Evolutionary conservation across 2,888 invertebrate genomes (phyloP).

Genomic region (Aspidiotus destructor): DNA sequence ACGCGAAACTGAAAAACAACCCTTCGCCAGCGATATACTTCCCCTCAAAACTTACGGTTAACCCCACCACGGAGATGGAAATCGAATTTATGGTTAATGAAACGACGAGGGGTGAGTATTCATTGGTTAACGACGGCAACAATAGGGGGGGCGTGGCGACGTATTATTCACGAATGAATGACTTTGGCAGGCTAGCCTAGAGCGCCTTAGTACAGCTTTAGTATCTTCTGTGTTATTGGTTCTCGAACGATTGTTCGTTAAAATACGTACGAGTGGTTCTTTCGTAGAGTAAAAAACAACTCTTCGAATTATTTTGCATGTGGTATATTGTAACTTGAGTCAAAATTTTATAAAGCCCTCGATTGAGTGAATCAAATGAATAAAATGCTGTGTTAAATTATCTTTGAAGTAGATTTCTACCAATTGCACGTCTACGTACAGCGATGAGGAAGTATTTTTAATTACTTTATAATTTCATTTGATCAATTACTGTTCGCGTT

Average conservation of each 20-base stretch:
- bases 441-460: no score
- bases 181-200: slow-evolving; percentile 28
- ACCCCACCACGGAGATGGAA: slow-evolving; percentile 20
- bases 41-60: slow-evolving; percentile 17
- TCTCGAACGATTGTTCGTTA: slow-evolving; percentile 18
- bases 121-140: slow-evolving; percentile 27
- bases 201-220: slow-evolving; percentile 6
- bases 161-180: slow-evolving; percentile 30
- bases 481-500: no score
- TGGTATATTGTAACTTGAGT: no score
- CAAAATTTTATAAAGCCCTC: no score
- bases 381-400: no score
- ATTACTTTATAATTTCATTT: no score
- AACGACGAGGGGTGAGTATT: slow-evolving; percentile 21
- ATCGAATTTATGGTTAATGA: slow-evolving; percentile 29
- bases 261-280: neutral
- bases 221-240: slow-evolving; percentile 24
- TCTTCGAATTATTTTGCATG: no score
- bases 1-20: neutral
- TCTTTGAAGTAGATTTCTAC: no score
- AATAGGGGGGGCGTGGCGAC: slow-evolving; percentile 28
- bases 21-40: neutral
- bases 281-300: no score
- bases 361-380: no score
- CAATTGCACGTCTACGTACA: no score